Evolutionary conservation across 1,140 invertebrate genomes (phyloP), one percentile per base, ranked within the genome.

Genomic region (Holotrichia oblita): DNA sequence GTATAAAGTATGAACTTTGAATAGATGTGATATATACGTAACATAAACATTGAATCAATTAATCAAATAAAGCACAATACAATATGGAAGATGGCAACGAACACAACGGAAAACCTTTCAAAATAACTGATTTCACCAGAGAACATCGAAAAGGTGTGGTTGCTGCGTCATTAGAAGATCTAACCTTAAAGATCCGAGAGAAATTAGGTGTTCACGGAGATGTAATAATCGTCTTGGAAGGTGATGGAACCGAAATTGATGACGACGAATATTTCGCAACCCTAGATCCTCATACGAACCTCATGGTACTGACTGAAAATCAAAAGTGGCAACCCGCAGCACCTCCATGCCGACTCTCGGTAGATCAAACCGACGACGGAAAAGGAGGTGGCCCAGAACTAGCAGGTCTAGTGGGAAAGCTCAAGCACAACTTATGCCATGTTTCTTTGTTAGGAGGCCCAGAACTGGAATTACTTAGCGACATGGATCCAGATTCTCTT

Each of bases 241-340:
- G 90, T 78, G 95, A 96, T 87, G 95, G 93, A 20, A 96, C 95
- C 0, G 95, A 96, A 89, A 93, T 96, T 42, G 95, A 96, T 81
- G 94, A 95, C 83, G 94, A 96, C 85, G 94, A 96, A 84, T 96
- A 96, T 86, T 96, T 96, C 86, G 92, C 91, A 42, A 96, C 94
- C 0, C 87, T 96, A 74, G 94, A 96, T 83, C 92, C 91, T 79
- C 94, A 96, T 83, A 95, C 94, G 7, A 92, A 91, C 83, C 88
- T 96, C 80, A 96, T 96, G 92, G 89, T 95, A 7, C 89, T 96
- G 24, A 90, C 91, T 73, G 91, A 91, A 17, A 90, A 91, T 80
- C 92, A 96, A 85, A 93, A 93, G 83, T 95, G 94, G 94, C 87
- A 90, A 83, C 87, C 79, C 79, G 83, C 44, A 83, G 87, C 78